Evolutionary conservation across 2,113 vertebrate species (phyloP).

Genomic region (Sapajus apella): DNA sequence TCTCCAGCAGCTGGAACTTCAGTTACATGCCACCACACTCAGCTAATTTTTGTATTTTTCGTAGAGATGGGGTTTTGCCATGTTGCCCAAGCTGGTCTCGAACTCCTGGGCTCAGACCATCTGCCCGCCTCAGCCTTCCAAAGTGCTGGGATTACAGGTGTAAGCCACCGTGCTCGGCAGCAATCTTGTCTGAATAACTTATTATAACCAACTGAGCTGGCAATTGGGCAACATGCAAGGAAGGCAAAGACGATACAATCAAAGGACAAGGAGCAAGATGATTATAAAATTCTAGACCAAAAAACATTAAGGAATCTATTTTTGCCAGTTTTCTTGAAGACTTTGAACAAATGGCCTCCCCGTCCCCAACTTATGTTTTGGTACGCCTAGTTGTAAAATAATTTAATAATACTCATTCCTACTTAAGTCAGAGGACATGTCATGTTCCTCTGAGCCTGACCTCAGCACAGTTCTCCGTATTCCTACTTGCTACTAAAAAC

Average conservation of each 20-base stretch:
- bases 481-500: background rate
- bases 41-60: too few species aligned
- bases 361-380: background rate
- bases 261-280: background rate
- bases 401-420: background rate
- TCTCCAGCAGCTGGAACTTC: too few species aligned
- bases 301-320: background rate
- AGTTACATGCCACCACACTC: too few species aligned
- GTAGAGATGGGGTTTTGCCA: too few species aligned
- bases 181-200: background rate
- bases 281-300: background rate
- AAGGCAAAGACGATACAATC: background rate
- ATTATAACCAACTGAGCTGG: background rate
- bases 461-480: background rate
- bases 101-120: too few species aligned
- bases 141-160: too few species aligned
- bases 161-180: too few species aligned
- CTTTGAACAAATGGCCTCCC: background rate
- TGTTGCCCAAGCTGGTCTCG: too few species aligned
- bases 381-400: background rate
- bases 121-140: too few species aligned
- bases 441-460: background rate
- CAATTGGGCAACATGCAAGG: background rate
- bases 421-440: slow-evolving; percentile 5
- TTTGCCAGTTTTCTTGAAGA: background rate